phyloP scores from a whole-genome alignment of 2,888 invertebrate genomes.

The Trichogramma evanescens region DNA sequence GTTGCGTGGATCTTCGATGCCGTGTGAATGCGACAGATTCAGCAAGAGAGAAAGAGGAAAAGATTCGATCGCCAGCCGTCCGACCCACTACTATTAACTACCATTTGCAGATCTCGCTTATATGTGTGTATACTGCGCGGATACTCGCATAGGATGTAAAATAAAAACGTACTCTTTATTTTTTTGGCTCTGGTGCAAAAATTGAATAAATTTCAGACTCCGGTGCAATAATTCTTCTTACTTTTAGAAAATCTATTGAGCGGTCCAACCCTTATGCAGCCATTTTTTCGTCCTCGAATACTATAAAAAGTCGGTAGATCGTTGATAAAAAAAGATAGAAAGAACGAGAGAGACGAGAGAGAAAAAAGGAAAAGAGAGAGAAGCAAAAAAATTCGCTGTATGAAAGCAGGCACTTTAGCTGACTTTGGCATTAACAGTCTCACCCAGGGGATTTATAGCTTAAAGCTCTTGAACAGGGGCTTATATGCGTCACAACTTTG shows the following conservation, averaged over 20 bases:
- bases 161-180: no score
- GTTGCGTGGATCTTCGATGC: background rate
- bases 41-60: background rate
- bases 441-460: constrained; percentile 39
- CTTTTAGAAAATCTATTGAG: no score
- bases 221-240: no score
- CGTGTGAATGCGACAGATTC: background rate
- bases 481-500: constrained; percentile 12
- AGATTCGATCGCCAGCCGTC: constrained; percentile 23
- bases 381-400: no score
- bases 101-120: constrained; percentile 22
- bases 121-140: constrained; percentile 16
- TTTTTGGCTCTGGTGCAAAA: no score
- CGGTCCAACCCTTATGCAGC: no score
- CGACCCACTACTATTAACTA: constrained; percentile 31
- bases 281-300: no score
- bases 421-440: constrained; percentile 42
- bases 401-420: constrained; percentile 23
- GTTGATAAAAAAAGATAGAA: no score
- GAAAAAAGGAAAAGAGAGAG: constrained; percentile 8
- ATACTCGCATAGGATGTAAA: background rate
- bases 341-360: constrained; percentile 10
- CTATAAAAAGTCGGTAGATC: no score
- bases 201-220: no score
- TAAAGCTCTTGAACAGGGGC: constrained; percentile 28